Conservation (phyloP, 2,797 vertebrate genomes). For the Hemibagrus guttatus region DNA sequence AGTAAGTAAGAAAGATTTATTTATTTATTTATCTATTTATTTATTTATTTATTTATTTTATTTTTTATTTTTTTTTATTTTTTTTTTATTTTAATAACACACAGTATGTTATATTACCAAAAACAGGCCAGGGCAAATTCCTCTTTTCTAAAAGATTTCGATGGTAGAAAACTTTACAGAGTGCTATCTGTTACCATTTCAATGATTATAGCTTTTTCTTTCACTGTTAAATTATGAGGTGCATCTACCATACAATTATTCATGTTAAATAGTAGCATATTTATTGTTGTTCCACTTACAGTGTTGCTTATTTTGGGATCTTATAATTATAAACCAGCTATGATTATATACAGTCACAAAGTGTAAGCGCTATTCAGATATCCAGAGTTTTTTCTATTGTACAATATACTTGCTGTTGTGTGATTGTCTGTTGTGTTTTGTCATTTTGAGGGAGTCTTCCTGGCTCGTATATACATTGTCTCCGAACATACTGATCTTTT, state of each 20-base stretch:
- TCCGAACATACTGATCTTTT: slow-evolving; percentile 30
- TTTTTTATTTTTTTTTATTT: no score
- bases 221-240: background rate
- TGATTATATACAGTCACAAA: background rate
- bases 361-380: background rate
- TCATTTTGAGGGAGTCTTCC: slow-evolving; percentile 27
- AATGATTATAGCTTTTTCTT: no score
- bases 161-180: background rate
- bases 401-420: background rate
- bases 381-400: background rate
- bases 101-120: background rate
- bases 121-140: background rate
- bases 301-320: background rate
- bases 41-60: no score
- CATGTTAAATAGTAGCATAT: background rate
- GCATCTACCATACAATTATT: background rate
- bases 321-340: background rate
- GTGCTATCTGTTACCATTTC: background rate
- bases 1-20: no score
- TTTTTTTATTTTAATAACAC: no score
- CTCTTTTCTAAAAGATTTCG: background rate
- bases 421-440: slow-evolving; percentile 18
- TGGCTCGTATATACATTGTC: slow-evolving; percentile 3
- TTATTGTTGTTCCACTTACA: background rate
- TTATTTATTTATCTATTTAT: no score